These are phyloP conservation scores for Sesia apiformis DNA, from an alignment of 2,888 invertebrate species.

Conservation along the genomic window DNA sequence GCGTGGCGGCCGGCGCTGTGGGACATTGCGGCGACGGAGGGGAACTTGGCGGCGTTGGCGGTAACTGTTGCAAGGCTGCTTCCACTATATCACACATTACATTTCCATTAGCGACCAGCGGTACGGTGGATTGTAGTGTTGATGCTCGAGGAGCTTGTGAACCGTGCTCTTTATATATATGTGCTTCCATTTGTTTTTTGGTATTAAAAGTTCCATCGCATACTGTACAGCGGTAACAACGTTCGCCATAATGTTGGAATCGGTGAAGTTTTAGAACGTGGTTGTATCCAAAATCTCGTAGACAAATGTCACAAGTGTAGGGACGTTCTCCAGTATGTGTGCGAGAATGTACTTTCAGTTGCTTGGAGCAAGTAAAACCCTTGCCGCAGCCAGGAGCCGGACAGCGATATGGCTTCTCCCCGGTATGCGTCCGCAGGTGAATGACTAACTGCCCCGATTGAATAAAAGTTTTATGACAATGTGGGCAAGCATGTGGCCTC, in stretches of 20 bases:
- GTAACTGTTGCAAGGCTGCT: conserved; percentile 62
- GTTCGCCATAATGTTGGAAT: conserved; percentile 93
- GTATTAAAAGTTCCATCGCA: conserved; percentile 93
- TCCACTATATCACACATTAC: conserved; percentile 63
- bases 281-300: conserved; percentile 93
- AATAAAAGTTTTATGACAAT: conserved; percentile 92
- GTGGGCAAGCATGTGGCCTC: conserved; percentile 90
- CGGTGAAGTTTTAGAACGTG: conserved; percentile 92
- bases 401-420: conserved; percentile 88
- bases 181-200: conserved; percentile 92
- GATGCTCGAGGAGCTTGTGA: conserved; percentile 66
- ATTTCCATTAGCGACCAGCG: conserved; percentile 41
- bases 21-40: conserved; percentile 65
- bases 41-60: conserved; percentile 76
- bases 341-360: conserved; percentile 91
- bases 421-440: conserved; percentile 92
- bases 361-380: conserved; percentile 94
- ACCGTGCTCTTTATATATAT: conserved; percentile 77
- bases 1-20: conserved; percentile 42
- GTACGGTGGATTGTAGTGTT: conserved; percentile 35
- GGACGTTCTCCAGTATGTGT: conserved; percentile 94
- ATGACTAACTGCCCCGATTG: conserved; percentile 94
- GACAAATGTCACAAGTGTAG: conserved; percentile 92
- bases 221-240: conserved; percentile 93
- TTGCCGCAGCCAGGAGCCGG: conserved; percentile 89